phyloP scores from a whole-genome alignment of 2,113 vertebrate genomes.

The Eulacestoma nigropectus region DNA sequence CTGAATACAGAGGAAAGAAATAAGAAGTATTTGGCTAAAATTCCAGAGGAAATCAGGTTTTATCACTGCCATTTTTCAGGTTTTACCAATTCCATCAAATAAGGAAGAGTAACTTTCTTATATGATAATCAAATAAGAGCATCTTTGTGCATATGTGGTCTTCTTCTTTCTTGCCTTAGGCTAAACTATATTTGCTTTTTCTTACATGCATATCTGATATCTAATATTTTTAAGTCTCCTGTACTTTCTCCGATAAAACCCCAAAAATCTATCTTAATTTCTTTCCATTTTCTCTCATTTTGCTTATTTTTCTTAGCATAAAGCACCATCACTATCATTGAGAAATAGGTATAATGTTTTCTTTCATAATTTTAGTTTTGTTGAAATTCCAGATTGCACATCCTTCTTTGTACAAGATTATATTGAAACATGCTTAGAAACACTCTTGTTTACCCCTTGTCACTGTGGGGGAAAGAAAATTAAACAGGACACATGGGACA shows the following conservation, averaged over 20 bases:
- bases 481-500: background rate
- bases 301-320: background rate
- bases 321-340: background rate
- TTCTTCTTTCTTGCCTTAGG: background rate
- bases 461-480: background rate
- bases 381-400: background rate
- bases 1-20: background rate
- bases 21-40: background rate
- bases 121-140: background rate
- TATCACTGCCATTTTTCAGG: background rate
- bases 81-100: background rate
- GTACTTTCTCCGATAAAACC: background rate
- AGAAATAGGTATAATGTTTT: background rate
- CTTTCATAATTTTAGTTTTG: background rate
- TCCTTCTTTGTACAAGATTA: background rate
- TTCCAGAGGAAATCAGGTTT: background rate
- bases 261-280: background rate
- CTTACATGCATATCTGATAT: background rate
- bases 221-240: background rate
- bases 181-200: background rate
- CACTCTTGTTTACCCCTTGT: background rate
- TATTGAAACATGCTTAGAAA: background rate
- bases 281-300: background rate
- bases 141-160: background rate
- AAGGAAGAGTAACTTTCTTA: background rate